Evolutionary conservation across 2,113 vertebrate genomes (phyloP).

Genomic region (Nanger granti): DNA sequence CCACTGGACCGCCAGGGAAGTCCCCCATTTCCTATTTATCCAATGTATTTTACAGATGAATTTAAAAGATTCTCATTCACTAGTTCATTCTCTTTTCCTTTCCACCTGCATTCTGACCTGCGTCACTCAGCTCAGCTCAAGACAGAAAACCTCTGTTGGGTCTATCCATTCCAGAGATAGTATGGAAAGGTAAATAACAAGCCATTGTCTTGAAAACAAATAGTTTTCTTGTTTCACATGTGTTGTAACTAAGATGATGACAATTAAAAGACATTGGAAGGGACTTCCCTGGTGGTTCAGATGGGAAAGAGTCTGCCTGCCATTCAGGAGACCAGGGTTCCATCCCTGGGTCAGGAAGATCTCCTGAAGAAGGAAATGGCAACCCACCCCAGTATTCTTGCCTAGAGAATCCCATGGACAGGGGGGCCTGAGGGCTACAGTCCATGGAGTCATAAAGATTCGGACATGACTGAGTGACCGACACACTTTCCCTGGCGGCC

Average conservation of each 20-base stretch:
- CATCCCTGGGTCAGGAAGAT: not conserved
- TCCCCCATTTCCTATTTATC: not conserved
- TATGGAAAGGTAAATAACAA: not conserved
- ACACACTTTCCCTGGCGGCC: not conserved
- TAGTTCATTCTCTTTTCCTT: not conserved
- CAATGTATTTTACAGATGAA: not conserved
- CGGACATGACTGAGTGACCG: not conserved
- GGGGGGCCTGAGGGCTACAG: not conserved
- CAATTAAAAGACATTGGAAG: not conserved
- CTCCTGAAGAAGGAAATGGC: not conserved
- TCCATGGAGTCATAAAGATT: not conserved
- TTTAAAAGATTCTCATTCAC: not conserved
- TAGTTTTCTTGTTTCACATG: not conserved
- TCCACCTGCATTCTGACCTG: not conserved
- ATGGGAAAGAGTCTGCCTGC: not conserved
- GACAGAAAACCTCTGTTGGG: not conserved
- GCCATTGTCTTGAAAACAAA: not conserved
- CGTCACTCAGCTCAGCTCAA: not conserved
- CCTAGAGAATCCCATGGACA: not conserved
- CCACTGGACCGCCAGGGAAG: not conserved
- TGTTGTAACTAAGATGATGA: not conserved
- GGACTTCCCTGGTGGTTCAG: not conserved
- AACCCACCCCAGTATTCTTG: not conserved
- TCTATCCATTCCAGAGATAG: not conserved
- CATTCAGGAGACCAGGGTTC: not conserved